These are phyloP conservation scores for Acanthurus lineatus DNA, from an alignment of 2,797 vertebrate species.

Conservation along the genomic window DNA sequence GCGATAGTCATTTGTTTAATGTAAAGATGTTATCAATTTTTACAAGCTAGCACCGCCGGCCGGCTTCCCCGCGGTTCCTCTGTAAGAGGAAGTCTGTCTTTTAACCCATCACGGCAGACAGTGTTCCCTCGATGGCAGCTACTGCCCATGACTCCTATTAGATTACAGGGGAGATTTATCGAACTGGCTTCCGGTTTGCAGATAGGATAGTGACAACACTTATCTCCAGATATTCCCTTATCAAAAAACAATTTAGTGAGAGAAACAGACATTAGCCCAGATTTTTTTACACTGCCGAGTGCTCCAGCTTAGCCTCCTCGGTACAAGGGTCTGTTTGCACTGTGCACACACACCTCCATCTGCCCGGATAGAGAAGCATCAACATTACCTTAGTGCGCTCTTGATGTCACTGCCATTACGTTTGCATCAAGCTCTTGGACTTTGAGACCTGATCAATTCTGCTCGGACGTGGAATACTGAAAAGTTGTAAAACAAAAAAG, in stretches of 20 bases:
- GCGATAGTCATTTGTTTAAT: slow-evolving; percentile 75
- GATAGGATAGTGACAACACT: slow-evolving; percentile 82
- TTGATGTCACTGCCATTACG: slow-evolving; percentile 70
- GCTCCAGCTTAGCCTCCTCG: slow-evolving; percentile 63
- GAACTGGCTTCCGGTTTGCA: slow-evolving; percentile 76
- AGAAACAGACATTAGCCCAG: slow-evolving; percentile 79
- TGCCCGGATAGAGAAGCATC: slow-evolving; percentile 60
- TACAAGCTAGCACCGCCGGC: slow-evolving; percentile 45
- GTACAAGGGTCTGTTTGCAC: slow-evolving; percentile 85
- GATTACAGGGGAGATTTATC: slow-evolving; percentile 80
- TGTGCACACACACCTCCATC: slow-evolving; percentile 70
- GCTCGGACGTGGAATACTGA: slow-evolving; percentile 27
- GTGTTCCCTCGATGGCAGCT: slow-evolving; percentile 41
- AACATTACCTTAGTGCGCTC: slow-evolving; percentile 70
- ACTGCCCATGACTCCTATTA: slow-evolving; percentile 60
- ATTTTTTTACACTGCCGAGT: slow-evolving; percentile 68
- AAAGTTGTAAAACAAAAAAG: background rate
- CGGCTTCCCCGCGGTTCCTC: slow-evolving; percentile 36
- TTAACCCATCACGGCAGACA: background rate
- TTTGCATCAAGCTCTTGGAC: slow-evolving; percentile 70
- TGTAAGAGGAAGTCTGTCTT: slow-evolving; percentile 16
- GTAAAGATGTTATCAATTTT: slow-evolving; percentile 75
- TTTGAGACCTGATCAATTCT: slow-evolving; percentile 69
- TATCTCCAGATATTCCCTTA: slow-evolving; percentile 83
- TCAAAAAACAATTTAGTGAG: slow-evolving; percentile 84